Evolutionary conservation across 1,140 invertebrate genomes (phyloP), one percentile per base, ranked within the genome.

Genomic region (Ridgeia piscesae): DNA sequence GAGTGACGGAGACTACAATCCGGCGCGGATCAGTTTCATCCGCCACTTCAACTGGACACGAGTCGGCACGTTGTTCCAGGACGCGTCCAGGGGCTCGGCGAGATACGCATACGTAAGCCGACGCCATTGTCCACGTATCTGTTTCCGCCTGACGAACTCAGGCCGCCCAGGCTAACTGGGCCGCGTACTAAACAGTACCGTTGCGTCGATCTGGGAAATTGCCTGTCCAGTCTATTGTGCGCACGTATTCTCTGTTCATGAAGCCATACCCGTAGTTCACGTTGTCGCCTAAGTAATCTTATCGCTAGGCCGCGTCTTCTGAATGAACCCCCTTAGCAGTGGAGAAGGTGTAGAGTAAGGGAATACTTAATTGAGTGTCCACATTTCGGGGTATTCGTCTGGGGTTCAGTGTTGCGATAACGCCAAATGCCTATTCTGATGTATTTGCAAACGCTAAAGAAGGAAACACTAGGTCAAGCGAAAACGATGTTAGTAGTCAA

Each of bases 11-110:
- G 99, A 99, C 88, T 99, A 99, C 96, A 99, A 99, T 96, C 97
- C 97, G 6, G 99, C 99, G 0, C 97, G 99, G 48, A 97, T 99
- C 48, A 97, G 98, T 2, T 96, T 99, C 2, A 96, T 99, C 90
- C 97, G 97, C 94, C 97, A 98, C 94, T 99, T 98, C 96, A 99
- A 99, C 96, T 99, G 99, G 99, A 99, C 98, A 0, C 97, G 98
- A 92, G 98, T 99, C 21, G 99, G 98, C 1, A 99, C 99, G 0
- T 97, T 99, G 91, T 99, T 99, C 96, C 99, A 99, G 95, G 98
- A 99, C 94, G 95, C 95, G 17, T 94, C 94, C 14, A 94, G 94
- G 91, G 94, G 94, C 89, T 92, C 93, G 21, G 89, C 93, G 34
- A 94, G 94, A 93, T 94, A 94, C 89, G 93, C 94, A 34, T 94